Conservation (phyloP, 2,113 vertebrate species). For the Rhinichthys klamathensis region DNA sequence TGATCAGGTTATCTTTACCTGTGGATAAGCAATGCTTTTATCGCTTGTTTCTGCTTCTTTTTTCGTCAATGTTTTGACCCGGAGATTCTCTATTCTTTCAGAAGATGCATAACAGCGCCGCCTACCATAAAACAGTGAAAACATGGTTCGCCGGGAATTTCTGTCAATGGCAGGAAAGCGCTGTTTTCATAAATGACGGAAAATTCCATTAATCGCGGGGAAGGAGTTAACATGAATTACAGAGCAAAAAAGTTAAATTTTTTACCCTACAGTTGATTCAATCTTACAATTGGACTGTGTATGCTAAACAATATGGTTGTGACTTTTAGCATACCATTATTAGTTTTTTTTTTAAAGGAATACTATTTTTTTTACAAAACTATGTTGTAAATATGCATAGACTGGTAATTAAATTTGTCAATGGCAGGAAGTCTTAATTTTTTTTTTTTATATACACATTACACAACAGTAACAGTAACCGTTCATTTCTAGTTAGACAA, state of each 20-base stretch:
- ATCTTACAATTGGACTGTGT: neutral
- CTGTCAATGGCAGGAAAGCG: too few relatives aligned
- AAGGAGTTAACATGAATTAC: neutral
- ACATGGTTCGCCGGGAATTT: too few relatives aligned
- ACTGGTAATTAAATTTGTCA: neutral
- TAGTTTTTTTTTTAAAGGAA: neutral
- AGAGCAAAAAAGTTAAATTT: neutral
- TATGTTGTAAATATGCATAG: neutral
- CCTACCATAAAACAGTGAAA: too few relatives aligned
- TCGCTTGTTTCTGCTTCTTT: too few relatives aligned
- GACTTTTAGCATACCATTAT: neutral
- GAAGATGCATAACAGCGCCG: too few relatives aligned
- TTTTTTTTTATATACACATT: neutral
- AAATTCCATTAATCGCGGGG: too few relatives aligned
- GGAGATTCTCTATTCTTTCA: too few relatives aligned
- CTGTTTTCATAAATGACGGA: too few relatives aligned
- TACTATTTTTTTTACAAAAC: neutral
- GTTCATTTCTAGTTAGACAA: neutral
- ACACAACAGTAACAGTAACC: neutral
- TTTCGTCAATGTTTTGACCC: too few relatives aligned
- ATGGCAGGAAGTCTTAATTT: neutral
- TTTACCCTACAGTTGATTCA: neutral
- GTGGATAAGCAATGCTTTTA: too few relatives aligned
- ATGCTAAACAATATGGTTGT: neutral
- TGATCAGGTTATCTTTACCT: too few relatives aligned